Base-by-base conservation (phyloP, 2,888 invertebrate species). In the Argyresthia goedartella region DNA sequence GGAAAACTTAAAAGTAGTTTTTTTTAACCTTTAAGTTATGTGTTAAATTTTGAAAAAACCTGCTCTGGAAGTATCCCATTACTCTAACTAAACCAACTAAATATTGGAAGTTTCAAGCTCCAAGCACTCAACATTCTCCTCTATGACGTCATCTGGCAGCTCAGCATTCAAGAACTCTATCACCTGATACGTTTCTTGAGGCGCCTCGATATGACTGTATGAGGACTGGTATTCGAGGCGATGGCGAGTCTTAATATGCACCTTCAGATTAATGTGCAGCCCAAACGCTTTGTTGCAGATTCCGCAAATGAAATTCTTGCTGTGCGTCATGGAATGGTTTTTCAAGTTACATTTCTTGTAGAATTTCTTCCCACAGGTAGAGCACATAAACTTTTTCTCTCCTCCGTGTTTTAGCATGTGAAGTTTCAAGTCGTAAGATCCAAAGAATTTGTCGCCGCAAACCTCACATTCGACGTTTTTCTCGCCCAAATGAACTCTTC, bases 261-360 rank as follows among this genome's bases (percentile, higher is more conserved):
- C 63, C 41, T 69, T 74, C 54, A 81, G 62, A 56, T 77, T 80
- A 3, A 85, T 75, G 11, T 76, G 72, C 55, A 78, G 71, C 0
- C 82, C 73, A 53, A 90, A 91, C 0, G 86, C 71, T 55, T 88
- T 89, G 47, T 82, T 78, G 59, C 90, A 90, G 51, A 88, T 65
- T 1, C 74, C 69, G 58, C 90, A 91, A 0, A 69, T 60, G 52
- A 77, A 87, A 8, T 78, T 80, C 56, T 85, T 89, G 14, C 87
- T 81, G 62, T 91, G 91, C n/a, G 89, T 76, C 1, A 87, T 74
- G 0, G 81, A 69, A 60, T 92, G 91, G 0, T 87, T 81, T 45
- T 88, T 89, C 54, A 91, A 64, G 57, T 90, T 89, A 54, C 89
- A 89, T 57, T 89, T 88, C 45, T 89, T 89, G 0, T 89, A 81